Evolutionary conservation across 2,797 vertebrate species (phyloP).

Genomic region (Catostomus latipinnis): DNA sequence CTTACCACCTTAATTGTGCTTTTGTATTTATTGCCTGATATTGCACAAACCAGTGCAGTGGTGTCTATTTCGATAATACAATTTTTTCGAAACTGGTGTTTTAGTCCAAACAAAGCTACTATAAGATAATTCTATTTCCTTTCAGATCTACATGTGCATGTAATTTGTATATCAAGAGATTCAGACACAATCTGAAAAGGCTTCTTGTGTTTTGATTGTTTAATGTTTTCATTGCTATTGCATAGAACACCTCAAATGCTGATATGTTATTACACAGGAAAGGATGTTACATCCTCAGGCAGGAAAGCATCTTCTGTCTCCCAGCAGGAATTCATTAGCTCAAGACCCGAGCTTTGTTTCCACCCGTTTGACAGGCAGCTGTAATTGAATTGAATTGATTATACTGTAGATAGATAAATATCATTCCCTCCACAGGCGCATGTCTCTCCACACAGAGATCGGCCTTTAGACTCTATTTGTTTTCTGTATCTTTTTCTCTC

Average conservation of each 20-base stretch:
- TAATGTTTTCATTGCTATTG: slow-evolving; percentile 36
- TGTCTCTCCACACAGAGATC: slow-evolving; percentile 59
- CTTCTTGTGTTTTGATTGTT: slow-evolving; percentile 24
- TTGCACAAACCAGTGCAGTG: slow-evolving; percentile 20
- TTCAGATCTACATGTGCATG: background rate
- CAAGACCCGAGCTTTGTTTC: slow-evolving; percentile 56
- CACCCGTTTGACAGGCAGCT: slow-evolving; percentile 54
- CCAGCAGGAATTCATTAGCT: slow-evolving; percentile 43
- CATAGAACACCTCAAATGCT: slow-evolving; percentile 38
- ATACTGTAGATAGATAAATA: slow-evolving; percentile 60
- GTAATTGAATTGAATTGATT: slow-evolving; percentile 69
- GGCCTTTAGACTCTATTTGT: slow-evolving; percentile 31
- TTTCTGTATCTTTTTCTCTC: slow-evolving; percentile 38
- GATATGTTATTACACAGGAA: slow-evolving; percentile 57
- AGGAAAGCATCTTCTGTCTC: slow-evolving; percentile 51
- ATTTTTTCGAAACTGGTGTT: background rate
- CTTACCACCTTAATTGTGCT: slow-evolving; percentile 2
- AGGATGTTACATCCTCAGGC: slow-evolving; percentile 42
- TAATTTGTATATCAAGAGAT: background rate
- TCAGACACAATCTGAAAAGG: slow-evolving; percentile 28
- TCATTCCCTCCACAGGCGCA: slow-evolving; percentile 36
- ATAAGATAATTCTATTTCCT: background rate
- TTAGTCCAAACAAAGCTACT: background rate
- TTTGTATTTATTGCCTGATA: slow-evolving; percentile 8
- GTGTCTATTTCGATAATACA: slow-evolving; percentile 9